Base-by-base conservation (phyloP, 1,140 invertebrate species). In the Diabrotica undecimpunctata region DNA sequence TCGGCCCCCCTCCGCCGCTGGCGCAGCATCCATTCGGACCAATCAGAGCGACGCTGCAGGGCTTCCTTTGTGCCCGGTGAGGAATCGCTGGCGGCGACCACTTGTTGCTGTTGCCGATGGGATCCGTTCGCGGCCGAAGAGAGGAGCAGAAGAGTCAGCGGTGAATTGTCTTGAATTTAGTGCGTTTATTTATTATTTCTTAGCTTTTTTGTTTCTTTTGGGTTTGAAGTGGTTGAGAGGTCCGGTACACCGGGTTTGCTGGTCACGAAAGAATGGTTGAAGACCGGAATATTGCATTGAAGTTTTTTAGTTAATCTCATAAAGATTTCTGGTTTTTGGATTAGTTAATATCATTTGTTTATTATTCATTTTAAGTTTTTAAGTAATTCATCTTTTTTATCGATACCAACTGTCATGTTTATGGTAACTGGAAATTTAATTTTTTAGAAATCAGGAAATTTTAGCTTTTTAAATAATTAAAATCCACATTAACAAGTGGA, bases 21-120 rank as follows among this genome's bases (percentile, higher is more conserved):
- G 66, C 71, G 63, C 71, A 72, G 72, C 69, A 73, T 72, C 73
- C 69, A 56, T 63, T 64, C 65, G 73, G 74, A 76, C 74, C 74
- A 76, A 76, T 76, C 54, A 66, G 69, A 64, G 46, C 13, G 54
- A 36, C 41, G 67, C 65, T 66, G 13, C 52, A 62, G 64, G 67
- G 69, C 61, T 65, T 70, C 58, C 64, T 72, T 70, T 68, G 66
- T 72, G 65, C 68, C 61, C 65, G 67, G 61, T 66, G 63, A 63
- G 67, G 70, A 63, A 65, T 55, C 62, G 70, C 72, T 65, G 58
- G 66, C 60, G 68, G 69, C 70, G 65, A 71, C 70, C 68, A 72
- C 72, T 74, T 72, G 70, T 69, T 66, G 66, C 61, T 54, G 14
- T 36, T 38, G 62, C 56, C 51, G 63, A 39, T 66, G 12, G 54